A percentile compares a stretch with the other conserved stretches of the same genome.
Evolutionary conservation across 1,140 invertebrate genomes (phyloP).

Genomic region (Riptortus pedestris): DNA sequence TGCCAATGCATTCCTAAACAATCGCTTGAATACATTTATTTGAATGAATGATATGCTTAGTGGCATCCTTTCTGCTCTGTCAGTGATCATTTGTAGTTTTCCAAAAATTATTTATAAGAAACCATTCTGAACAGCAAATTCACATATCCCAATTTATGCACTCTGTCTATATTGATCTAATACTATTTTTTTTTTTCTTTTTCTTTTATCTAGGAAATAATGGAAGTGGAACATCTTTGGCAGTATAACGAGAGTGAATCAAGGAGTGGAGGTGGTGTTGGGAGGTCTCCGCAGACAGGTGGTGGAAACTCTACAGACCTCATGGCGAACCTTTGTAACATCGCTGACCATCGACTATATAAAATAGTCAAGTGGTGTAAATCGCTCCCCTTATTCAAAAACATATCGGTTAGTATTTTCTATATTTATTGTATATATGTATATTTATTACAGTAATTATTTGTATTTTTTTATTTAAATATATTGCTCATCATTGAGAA

Average conservation of each 20-base stretch:
- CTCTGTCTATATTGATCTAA: too few species aligned
- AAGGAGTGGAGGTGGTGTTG: background rate
- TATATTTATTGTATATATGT: background rate
- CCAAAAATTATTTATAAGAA: too few species aligned
- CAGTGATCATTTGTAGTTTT: too few species aligned
- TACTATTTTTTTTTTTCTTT: too few species aligned
- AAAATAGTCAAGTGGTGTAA: conserved; percentile 99
- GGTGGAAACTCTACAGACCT: conserved; percentile 53
- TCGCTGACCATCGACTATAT: conserved; percentile 89
- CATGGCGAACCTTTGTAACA: conserved; percentile 77
- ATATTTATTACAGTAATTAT: too few species aligned
- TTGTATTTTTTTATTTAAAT: background rate
- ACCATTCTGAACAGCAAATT: too few species aligned
- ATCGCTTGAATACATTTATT: too few species aligned
- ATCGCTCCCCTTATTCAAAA: conserved; percentile 89
- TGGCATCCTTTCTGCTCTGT: too few species aligned
- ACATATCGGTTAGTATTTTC: conserved; percentile 64
- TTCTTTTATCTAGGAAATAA: conserved; percentile 62
- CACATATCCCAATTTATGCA: too few species aligned
- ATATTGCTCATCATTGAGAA: too few species aligned
- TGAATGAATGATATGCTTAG: too few species aligned
- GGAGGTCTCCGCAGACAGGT: background rate
- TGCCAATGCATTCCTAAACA: too few species aligned
- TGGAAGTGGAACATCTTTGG: conserved; percentile 89
- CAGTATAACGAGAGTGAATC: conserved; percentile 55